Conservation (phyloP, 1,140 invertebrate genomes). For the Lasaia peninsularis region DNA sequence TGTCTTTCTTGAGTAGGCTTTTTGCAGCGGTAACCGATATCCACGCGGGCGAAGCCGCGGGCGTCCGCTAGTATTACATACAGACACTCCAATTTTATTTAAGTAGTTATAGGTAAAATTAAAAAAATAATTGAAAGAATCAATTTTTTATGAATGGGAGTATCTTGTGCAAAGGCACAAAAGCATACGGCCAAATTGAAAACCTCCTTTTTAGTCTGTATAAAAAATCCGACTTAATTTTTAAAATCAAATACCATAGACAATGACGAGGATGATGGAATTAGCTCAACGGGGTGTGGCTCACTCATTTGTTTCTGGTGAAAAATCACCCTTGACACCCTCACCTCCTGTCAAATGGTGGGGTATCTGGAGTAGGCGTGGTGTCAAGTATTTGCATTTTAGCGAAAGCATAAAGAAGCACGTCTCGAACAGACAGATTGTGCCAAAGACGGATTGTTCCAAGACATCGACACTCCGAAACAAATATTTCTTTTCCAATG, state of each 20-base stretch:
- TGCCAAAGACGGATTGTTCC: constrained; percentile 59
- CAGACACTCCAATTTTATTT: no score
- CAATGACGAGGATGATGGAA: background rate
- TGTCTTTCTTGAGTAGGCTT: no score
- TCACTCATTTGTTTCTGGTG: constrained; percentile 53
- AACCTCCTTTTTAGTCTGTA: background rate
- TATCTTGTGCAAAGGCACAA: no score
- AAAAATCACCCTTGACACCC: constrained; percentile 57
- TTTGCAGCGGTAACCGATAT: no score
- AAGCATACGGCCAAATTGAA: no score
- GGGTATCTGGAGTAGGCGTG: constrained; percentile 45
- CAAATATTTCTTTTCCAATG: constrained; percentile 15
- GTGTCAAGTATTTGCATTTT: constrained; percentile 71
- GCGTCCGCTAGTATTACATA: no score
- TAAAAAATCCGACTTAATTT: no score
- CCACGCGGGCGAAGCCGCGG: no score
- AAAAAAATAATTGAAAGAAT: no score
- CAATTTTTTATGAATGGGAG: no score
- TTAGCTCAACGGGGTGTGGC: constrained; percentile 40
- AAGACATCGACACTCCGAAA: constrained; percentile 24
- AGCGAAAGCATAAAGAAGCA: constrained; percentile 64
- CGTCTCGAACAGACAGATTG: constrained; percentile 64
- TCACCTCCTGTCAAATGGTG: constrained; percentile 39
- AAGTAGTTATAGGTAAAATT: no score
- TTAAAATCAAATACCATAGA: constrained; percentile 2